Conservation (phyloP, 2,888 invertebrate species). For the Temnothorax unifasciatus region DNA sequence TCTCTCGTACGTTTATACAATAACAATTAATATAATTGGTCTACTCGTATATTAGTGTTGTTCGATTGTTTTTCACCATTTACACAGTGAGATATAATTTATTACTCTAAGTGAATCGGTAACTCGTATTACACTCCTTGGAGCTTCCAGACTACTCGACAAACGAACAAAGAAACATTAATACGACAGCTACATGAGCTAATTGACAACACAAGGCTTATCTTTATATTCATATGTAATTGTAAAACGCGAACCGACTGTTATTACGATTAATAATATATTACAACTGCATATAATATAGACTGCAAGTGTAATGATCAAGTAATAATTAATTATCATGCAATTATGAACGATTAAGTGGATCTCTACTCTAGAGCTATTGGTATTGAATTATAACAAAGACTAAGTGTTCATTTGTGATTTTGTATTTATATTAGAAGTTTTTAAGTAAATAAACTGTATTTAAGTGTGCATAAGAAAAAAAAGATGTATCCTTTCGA, state of each 20-base stretch:
- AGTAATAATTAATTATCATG: conserved; percentile 80
- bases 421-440: conserved; percentile 86
- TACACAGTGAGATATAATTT: conserved; percentile 79
- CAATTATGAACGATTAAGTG: conserved; percentile 79
- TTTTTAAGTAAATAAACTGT: conserved; percentile 85
- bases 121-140: conserved; percentile 69
- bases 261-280: conserved; percentile 83
- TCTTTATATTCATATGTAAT: conserved; percentile 82
- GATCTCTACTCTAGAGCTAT: conserved; percentile 79
- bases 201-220: conserved; percentile 80
- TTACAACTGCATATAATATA: conserved; percentile 79
- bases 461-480: conserved; percentile 85
- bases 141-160: conserved; percentile 76
- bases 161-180: conserved; percentile 78
- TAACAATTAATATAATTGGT: conserved; percentile 83
- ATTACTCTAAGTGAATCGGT: conserved; percentile 78
- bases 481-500: conserved; percentile 26
- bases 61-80: conserved; percentile 81
- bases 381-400: conserved; percentile 84
- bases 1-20: conserved; percentile 84
- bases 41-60: conserved; percentile 84
- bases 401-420: conserved; percentile 86
- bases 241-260: conserved; percentile 81
- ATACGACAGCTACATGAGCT: conserved; percentile 80
- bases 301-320: conserved; percentile 84